phyloP scores from a whole-genome alignment of 1,140 invertebrate genomes.

The Euura saliciscinereae region DNA sequence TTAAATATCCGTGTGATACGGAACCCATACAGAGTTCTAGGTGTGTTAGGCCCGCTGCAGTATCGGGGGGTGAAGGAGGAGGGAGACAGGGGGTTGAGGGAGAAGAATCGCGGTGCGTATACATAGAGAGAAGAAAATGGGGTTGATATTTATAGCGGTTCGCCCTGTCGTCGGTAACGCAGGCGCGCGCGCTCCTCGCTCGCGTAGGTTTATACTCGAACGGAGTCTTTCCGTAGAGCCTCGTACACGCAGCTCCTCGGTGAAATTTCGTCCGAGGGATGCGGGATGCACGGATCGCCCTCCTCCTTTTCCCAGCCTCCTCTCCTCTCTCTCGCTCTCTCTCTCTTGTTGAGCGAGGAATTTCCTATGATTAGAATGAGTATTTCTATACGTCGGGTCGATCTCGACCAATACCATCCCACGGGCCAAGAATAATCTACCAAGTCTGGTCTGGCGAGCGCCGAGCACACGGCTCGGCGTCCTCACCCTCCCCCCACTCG shows the following conservation, averaged over 20 bases:
- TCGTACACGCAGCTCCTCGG: slow-evolving; percentile 30
- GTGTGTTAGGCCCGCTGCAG: neutral
- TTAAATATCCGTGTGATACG: slow-evolving; percentile 29
- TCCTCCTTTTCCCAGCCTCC: neutral
- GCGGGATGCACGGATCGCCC: neutral
- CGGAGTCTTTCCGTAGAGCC: neutral
- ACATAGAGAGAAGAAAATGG: slow-evolving; percentile 14
- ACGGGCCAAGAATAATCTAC: slow-evolving; percentile 40
- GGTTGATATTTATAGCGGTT: slow-evolving; percentile 43
- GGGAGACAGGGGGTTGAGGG: too few species aligned
- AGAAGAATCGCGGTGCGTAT: neutral
- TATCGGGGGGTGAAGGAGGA: neutral
- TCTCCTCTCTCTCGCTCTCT: slow-evolving; percentile 18
- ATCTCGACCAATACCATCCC: slow-evolving; percentile 34
- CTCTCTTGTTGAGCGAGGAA: slow-evolving; percentile 42
- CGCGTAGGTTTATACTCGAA: neutral
- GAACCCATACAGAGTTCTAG: neutral
- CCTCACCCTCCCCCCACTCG: neutral
- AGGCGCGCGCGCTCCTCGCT: neutral
- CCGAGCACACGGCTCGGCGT: slow-evolving; percentile 13
- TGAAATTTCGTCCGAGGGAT: slow-evolving; percentile 37
- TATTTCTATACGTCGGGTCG: slow-evolving; percentile 45
- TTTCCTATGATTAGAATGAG: slow-evolving; percentile 54
- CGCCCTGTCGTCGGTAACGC: slow-evolving; percentile 25
- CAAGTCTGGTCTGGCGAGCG: slow-evolving; percentile 18